These are phyloP conservation scores for Mus caroli DNA, from an alignment of 2,797 vertebrate genomes.

Conservation along the genomic window DNA sequence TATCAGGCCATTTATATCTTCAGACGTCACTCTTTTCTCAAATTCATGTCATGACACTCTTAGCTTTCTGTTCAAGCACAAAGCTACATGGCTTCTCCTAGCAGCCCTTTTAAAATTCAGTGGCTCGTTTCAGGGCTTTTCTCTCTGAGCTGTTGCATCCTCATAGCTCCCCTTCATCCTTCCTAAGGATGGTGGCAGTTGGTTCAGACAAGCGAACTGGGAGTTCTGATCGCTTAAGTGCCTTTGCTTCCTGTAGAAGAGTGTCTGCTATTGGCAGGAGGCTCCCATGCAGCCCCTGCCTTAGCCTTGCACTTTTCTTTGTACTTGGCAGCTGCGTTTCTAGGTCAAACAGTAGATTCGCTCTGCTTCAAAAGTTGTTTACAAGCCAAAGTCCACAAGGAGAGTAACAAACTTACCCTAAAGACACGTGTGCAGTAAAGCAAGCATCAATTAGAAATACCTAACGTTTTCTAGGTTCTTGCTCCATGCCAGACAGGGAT, in stretches of 20 bases:
- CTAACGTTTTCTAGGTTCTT: constrained; percentile 26
- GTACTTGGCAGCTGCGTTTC: constrained; percentile 39
- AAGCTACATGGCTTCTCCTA: background rate
- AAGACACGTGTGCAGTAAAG: background rate
- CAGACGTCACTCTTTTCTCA: background rate
- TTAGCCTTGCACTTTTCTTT: constrained; percentile 36
- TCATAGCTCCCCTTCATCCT: background rate
- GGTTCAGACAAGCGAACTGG: background rate
- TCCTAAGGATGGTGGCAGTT: background rate
- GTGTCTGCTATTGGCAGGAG: background rate
- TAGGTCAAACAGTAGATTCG: constrained; percentile 51
- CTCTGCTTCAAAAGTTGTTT: constrained; percentile 40
- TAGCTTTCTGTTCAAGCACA: background rate
- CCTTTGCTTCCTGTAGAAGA: background rate
- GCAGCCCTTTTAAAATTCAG: background rate
- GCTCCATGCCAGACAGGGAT: background rate
- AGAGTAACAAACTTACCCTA: constrained; percentile 24
- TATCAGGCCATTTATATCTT: background rate
- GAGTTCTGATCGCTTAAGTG: background rate
- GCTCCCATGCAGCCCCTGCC: background rate
- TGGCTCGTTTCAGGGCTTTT: background rate
- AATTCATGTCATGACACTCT: background rate
- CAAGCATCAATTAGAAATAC: constrained; percentile 3
- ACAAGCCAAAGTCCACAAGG: constrained; percentile 6
- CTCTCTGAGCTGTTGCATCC: background rate